phyloP scores from a whole-genome alignment of 1,140 invertebrate genomes.

The Euura lappo region DNA sequence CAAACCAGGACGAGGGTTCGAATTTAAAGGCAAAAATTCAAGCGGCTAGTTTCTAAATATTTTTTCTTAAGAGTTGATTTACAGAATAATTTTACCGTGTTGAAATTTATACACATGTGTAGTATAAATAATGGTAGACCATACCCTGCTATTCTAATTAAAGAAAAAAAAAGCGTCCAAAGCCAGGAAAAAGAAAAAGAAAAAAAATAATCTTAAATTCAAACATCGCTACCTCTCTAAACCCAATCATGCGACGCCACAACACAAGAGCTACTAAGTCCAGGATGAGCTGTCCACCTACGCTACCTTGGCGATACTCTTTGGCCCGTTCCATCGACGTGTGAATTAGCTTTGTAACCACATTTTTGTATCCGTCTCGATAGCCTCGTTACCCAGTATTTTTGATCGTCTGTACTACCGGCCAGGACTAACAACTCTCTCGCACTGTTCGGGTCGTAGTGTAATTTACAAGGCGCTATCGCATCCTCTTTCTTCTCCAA shows the following conservation, averaged over 20 bases:
- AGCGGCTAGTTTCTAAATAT: too few relatives aligned
- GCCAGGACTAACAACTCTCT: conserved; percentile 92
- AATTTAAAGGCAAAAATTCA: too few relatives aligned
- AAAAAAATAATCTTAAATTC: conserved; percentile 31
- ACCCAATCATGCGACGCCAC: conserved; percentile 54
- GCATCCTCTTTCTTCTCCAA: conserved; percentile 82
- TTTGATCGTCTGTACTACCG: conserved; percentile 83
- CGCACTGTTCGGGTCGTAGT: conserved; percentile 91
- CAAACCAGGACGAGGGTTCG: background rate
- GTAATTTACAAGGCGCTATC: conserved; percentile 89
- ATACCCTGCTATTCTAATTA: too few relatives aligned
- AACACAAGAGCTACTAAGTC: conserved; percentile 52
- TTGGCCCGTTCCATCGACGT: conserved; percentile 66
- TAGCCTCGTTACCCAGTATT: conserved; percentile 89
- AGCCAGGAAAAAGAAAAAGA: conserved; percentile 13
- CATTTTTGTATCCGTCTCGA: conserved; percentile 92
- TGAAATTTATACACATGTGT: too few relatives aligned
- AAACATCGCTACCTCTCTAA: conserved; percentile 51
- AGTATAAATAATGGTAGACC: too few relatives aligned
- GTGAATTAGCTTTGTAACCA: conserved; percentile 87
- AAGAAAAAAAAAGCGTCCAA: too few relatives aligned
- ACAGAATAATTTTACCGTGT: too few relatives aligned
- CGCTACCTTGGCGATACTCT: conserved; percentile 73
- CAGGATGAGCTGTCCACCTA: conserved; percentile 44
- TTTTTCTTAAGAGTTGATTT: too few relatives aligned